Evolutionary conservation across 2,113 vertebrate genomes (phyloP).

Genomic region (Nibea albiflora): DNA sequence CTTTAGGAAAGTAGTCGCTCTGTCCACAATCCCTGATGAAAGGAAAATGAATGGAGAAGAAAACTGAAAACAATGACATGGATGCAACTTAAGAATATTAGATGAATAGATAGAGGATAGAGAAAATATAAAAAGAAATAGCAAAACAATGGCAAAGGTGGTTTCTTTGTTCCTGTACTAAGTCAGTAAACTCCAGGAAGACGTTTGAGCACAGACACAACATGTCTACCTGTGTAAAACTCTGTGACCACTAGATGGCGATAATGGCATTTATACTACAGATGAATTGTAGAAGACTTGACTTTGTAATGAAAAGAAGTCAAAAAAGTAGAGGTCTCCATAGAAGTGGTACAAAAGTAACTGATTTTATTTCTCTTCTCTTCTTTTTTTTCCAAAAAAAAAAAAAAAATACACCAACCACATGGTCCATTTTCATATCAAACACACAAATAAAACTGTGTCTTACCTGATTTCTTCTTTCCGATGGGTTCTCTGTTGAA

Average conservation of each 20-base stretch:
- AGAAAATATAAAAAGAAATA: conserved; percentile 22
- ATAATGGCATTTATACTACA: conserved; percentile 3
- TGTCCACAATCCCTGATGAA: conserved; percentile 91
- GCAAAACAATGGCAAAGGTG: neutral
- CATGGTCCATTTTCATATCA: neutral
- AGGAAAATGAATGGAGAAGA: conserved; percentile 86
- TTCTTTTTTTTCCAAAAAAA: neutral
- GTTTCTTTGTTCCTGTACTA: neutral
- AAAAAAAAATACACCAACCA: neutral
- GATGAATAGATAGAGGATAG: conserved; percentile 41
- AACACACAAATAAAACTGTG: neutral
- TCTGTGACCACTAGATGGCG: conserved; percentile 68
- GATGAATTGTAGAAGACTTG: neutral
- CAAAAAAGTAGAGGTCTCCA: neutral
- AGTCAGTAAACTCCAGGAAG: conserved; percentile 8
- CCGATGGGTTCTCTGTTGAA: conserved; percentile 91
- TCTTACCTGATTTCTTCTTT: conserved; percentile 96
- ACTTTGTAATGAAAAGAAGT: neutral
- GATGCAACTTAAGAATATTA: conserved; percentile 55
- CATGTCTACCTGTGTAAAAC: neutral
- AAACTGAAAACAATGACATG: conserved; percentile 72
- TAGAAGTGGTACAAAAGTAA: neutral
- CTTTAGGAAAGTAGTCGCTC: conserved; percentile 91
- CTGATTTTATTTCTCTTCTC: neutral
- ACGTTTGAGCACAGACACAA: neutral